A percentile compares a stretch with the other conserved stretches of the same genome.
Evolutionary conservation across 1,140 invertebrate genomes (phyloP).

Genomic region (Caenorhabditis tropicalis): DNA sequence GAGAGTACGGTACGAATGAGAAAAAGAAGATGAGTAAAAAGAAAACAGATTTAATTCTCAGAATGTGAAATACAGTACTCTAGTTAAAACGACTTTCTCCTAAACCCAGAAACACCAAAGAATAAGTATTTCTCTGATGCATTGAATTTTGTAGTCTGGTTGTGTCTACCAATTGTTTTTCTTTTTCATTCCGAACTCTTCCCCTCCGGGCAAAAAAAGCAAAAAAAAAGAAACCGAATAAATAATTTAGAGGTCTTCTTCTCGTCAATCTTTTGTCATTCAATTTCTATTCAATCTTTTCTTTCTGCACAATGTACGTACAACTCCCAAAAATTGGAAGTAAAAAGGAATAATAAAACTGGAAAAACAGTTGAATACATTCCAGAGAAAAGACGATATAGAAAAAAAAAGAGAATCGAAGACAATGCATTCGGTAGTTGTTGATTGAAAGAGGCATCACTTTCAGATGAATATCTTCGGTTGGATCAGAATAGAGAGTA

Average conservation of each 20-base stretch:
- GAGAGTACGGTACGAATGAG: not conserved
- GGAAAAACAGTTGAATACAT: no score
- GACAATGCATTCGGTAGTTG: conserved; percentile 3
- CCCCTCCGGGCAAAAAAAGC: not conserved
- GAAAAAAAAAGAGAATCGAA: not conserved
- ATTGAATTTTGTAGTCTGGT: not conserved
- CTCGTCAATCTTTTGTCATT: conserved; percentile 2
- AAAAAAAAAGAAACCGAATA: not conserved
- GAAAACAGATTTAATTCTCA: no score
- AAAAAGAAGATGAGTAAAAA: not conserved
- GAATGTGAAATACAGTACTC: no score
- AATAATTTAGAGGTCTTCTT: not conserved
- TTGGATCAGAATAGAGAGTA: no score
- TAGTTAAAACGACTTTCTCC: no score
- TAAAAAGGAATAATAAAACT: not conserved
- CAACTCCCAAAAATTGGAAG: not conserved
- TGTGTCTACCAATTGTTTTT: not conserved
- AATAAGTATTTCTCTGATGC: not conserved
- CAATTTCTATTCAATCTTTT: not conserved
- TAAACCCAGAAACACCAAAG: not conserved
- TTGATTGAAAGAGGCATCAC: not conserved
- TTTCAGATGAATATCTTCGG: not conserved
- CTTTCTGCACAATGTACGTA: not conserved
- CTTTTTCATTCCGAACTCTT: not conserved
- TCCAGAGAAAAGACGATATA: no score